These are phyloP conservation scores for Yponomeuta sedellus DNA, from an alignment of 2,888 invertebrate species.

Conservation along the genomic window DNA sequence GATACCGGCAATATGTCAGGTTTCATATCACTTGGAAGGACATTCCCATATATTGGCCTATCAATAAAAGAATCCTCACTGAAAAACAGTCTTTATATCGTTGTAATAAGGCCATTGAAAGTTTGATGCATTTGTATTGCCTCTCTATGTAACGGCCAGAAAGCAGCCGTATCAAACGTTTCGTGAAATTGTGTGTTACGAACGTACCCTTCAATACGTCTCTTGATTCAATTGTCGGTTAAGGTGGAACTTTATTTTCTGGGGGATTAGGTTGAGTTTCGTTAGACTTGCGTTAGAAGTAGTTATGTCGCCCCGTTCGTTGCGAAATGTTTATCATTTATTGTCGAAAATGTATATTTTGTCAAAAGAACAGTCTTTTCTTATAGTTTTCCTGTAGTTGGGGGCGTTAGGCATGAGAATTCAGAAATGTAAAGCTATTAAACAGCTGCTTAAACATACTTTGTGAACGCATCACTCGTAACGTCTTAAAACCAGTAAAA, in stretches of 20 bases:
- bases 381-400: no score
- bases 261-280: neutral
- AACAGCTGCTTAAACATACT: no score
- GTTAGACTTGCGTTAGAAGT: neutral
- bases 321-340: neutral
- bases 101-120: neutral
- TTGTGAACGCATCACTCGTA: no score
- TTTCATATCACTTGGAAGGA: neutral
- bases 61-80: neutral
- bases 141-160: neutral
- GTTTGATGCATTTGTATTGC: neutral
- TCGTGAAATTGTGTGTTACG: neutral
- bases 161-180: conserved; percentile 1
- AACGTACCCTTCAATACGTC: neutral
- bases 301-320: neutral
- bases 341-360: no score
- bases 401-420: no score
- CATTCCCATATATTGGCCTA: neutral
- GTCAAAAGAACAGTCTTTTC: no score
- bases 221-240: neutral
- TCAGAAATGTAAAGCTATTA: no score
- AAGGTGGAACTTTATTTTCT: neutral
- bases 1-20: neutral
- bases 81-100: neutral
- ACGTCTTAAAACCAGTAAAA: no score